Evolutionary conservation across 92 coral and sea anemone genomes (phyloP), one percentile per base, ranked within the genome.

Genomic region (Virgularia gustaviana): DNA sequence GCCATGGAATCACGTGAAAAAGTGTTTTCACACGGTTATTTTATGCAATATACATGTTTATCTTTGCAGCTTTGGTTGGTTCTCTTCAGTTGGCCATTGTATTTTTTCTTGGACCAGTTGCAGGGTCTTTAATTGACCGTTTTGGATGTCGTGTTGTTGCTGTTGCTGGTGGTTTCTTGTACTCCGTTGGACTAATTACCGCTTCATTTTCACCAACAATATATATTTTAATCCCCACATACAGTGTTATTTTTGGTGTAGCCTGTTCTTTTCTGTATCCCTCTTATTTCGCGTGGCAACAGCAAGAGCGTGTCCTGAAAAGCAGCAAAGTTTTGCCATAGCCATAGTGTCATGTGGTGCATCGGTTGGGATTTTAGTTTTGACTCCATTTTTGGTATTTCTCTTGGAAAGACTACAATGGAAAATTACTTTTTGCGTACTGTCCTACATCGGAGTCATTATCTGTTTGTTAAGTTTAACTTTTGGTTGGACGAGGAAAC

Each of bases 61-160:
- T 29, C 28, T 56, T 35, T 73, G n/a, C 65, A 87, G 88, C 88
- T 41, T 84, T 87, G 85, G 83, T 84, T 25, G 90, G 90, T n/a
- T 86, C 90, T 19, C 66, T 79, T 29, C 64, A 84, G 44, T 37
- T 52, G 15, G 70, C 78, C 6, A 59, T 86, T 30, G 55, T 72
- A 36, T 78, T 83, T 39, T 70, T 84, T 25, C 35, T 66, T 19
- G 83, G 77, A 18, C 90, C 83, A 8, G 24, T 75, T 24, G 78
- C 75, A 6, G 84, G 82, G 35, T 47, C 57, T 16, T 23, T 86
- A 0, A 75, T 83, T 23, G 58, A 57, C 18, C 68, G 76, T 15
- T 83, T 79, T 27, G 79, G 75, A 68, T 73, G 83, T 25, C 88
- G 88, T 27, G 13, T 73, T 60, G 72, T 81, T 31, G 76, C 88